Base-by-base conservation (phyloP, 2,113 vertebrate species). In the Alethe castanea region DNA sequence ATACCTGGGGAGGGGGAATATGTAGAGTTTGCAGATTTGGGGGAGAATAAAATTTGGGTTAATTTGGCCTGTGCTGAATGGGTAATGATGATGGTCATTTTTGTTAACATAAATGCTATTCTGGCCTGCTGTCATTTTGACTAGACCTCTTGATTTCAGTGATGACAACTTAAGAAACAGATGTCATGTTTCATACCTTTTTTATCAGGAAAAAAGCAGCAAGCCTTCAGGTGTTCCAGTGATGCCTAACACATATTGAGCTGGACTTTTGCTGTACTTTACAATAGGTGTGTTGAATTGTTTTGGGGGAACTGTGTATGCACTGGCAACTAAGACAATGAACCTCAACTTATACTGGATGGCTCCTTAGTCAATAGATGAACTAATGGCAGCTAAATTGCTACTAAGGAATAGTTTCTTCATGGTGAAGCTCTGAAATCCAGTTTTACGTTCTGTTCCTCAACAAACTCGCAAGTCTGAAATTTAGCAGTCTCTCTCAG, bases 171-270 rank as follows among this genome's bases (percentile, higher is more conserved):
- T 97, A 94, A 96, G 97, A 97, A 94, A 96, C 96, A 91, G 97
- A 97, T 98, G 94, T 98, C 96, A 98, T 98, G 94, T 98, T 98
- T 98, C 97, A 44, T 98, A 97, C 98, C 97, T 98, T 97, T 98
- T 97, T 98, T 97, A 97, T 98, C 97, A 98, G 98, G 98, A 98
- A 98, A 98, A 97, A 98, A 97, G 98, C 98, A 98, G 98, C 98
- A 98, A 98, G 97, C 98, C 98, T 98, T 98, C 97, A 98, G 98
- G 98, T 98, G 98, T 98, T 97, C 97, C 98, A 97, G 97, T 97
- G 97, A 98, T 98, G 97, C 97, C 98, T 98, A 98, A 97, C 97
- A 97, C 97, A 97, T 97, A 92, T 78, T 98, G 97, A 96, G 97
- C 96, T 98, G 98, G 98, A 98, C 97, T 97, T 97, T 97, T 96